phyloP scores from a whole-genome alignment of 2,113 vertebrate species.

The Balaeniceps rex region DNA sequence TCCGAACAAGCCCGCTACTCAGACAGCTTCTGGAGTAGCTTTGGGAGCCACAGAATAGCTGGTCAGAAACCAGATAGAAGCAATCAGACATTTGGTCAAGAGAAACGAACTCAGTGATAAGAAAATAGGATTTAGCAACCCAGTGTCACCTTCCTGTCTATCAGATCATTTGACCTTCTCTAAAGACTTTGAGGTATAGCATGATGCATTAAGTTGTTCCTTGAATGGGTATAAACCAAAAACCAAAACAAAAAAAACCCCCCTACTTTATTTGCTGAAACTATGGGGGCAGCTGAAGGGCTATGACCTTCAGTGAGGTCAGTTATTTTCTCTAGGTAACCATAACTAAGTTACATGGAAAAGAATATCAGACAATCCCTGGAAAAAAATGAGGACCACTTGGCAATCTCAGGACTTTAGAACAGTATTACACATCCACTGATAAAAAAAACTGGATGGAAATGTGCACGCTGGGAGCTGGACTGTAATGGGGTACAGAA shows the following conservation, averaged over 20 bases:
- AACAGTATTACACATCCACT: background rate
- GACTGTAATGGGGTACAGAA: background rate
- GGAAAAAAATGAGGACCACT: background rate
- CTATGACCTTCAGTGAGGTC: background rate
- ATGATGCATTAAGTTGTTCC: background rate
- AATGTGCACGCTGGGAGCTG: background rate
- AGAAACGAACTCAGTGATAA: background rate
- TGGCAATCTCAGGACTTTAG: background rate
- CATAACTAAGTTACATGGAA: background rate
- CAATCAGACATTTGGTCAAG: background rate
- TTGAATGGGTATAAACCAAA: background rate
- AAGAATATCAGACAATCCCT: background rate
- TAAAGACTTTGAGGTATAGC: background rate
- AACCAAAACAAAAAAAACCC: accelerated
- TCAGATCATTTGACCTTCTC: background rate
- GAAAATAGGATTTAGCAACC: background rate
- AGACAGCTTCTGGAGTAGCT: background rate
- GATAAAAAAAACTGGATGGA: background rate
- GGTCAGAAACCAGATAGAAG: background rate
- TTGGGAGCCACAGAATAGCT: background rate
- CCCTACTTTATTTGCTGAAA: background rate
- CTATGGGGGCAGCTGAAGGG: background rate
- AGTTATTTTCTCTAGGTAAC: background rate
- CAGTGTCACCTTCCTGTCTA: background rate
- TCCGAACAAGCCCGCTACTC: background rate